Conservation (phyloP, 2,797 vertebrate species). For the Chanos chanos region DNA sequence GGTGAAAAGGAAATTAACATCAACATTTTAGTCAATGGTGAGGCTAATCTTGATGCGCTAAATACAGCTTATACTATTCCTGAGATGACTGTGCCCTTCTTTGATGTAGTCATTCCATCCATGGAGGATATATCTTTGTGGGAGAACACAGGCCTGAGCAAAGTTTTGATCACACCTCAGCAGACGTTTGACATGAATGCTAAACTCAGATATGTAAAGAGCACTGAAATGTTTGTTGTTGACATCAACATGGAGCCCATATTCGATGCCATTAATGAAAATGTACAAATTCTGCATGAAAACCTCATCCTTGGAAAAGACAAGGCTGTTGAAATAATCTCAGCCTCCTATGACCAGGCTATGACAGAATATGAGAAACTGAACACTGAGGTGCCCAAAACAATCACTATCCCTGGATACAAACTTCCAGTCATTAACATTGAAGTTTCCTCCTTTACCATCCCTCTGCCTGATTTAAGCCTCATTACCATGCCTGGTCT, state of each 20-base stretch:
- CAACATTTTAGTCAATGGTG: conserved; percentile 75
- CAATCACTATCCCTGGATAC: conserved; percentile 74
- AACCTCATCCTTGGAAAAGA: conserved; percentile 68
- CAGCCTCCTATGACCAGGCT: conserved; percentile 69
- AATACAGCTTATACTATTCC: conserved; percentile 77
- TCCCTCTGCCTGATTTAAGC: conserved; percentile 73
- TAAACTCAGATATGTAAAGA: conserved; percentile 84
- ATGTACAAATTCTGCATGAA: conserved; percentile 64
- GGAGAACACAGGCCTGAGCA: conserved; percentile 76
- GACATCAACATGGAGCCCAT: conserved; percentile 69
- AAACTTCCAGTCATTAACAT: conserved; percentile 78
- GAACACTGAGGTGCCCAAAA: conserved; percentile 69
- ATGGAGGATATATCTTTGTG: conserved; percentile 79
- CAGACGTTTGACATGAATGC: conserved; percentile 85
- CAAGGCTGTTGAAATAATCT: conserved; percentile 60
- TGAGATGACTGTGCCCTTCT: conserved; percentile 73
- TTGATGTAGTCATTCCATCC: conserved; percentile 62
- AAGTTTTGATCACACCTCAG: conserved; percentile 79
- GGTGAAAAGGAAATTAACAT: conserved; percentile 71
- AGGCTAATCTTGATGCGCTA: conserved; percentile 85
- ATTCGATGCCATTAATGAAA: conserved; percentile 67
- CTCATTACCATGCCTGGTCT: conserved; percentile 71
- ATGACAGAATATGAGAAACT: conserved; percentile 75
- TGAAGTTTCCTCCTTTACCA: conserved; percentile 74
- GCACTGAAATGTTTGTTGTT: conserved; percentile 76